These are phyloP conservation scores for Lumbricus terrestris DNA, from an alignment of 2,888 invertebrate genomes.

Conservation along the genomic window DNA sequence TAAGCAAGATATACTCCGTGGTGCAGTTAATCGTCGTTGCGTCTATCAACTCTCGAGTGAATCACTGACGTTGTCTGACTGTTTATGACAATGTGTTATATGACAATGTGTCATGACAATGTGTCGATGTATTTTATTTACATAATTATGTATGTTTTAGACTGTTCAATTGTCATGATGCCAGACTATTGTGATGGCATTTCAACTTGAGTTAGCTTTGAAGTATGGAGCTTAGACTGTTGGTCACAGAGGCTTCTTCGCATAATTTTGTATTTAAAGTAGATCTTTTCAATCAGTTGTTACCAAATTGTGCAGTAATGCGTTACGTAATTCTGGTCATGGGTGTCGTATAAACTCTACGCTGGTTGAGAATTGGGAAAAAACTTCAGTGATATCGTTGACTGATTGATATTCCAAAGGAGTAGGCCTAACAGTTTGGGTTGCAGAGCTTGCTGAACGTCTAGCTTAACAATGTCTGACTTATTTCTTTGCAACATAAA, in stretches of 20 bases:
- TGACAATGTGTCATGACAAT: not conserved
- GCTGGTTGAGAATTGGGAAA: not conserved
- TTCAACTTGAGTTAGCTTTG: not conserved
- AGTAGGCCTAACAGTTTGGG: not conserved
- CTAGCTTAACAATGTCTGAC: not conserved
- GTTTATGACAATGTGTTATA: not conserved
- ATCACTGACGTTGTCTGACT: not conserved
- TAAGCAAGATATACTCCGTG: not conserved
- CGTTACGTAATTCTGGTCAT: conserved; percentile 3
- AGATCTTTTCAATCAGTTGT: not conserved
- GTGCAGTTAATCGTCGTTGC: not conserved
- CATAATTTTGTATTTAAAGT: not conserved
- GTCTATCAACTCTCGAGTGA: not conserved
- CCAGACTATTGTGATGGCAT: not conserved
- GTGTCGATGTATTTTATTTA: not conserved
- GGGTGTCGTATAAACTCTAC: not conserved
- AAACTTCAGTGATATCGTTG: not conserved
- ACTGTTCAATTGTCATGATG: not conserved
- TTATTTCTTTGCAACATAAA: not conserved
- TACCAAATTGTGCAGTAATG: not conserved
- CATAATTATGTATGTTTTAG: not conserved
- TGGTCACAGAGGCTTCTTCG: not conserved
- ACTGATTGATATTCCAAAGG: not conserved
- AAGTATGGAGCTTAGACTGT: not conserved
- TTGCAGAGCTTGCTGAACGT: not conserved